These are phyloP conservation scores for Caenorhabditis macrosperma DNA, from an alignment of 2,888 invertebrate genomes.

Conservation along the genomic window DNA sequence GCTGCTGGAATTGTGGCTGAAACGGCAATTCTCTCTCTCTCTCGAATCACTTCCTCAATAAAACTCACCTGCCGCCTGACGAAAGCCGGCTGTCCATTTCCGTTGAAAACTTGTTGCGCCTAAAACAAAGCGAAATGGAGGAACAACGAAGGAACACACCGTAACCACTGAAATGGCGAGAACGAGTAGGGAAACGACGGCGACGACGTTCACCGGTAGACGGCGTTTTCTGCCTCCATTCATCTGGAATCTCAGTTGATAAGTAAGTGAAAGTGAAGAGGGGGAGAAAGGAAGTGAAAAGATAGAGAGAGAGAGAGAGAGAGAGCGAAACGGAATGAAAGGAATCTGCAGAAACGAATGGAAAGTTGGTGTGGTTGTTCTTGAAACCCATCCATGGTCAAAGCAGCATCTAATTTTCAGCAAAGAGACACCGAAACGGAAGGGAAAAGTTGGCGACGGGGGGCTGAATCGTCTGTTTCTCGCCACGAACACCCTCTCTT, in stretches of 20 bases:
- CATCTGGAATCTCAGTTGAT: conserved; percentile 26
- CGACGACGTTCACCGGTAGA: conserved; percentile 17
- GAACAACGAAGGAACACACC: too few relatives aligned
- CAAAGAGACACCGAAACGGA: background rate
- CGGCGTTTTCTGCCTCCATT: conserved; percentile 47
- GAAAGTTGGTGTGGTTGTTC: background rate
- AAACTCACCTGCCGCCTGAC: conserved; percentile 32
- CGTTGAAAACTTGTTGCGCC: conserved; percentile 47
- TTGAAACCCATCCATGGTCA: too few relatives aligned
- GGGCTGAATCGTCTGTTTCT: conserved; percentile 16
- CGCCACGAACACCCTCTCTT: conserved; percentile 32
- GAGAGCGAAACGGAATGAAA: background rate
- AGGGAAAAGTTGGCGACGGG: conserved; percentile 9
- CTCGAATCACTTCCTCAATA: too few relatives aligned
- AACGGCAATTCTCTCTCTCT: too few relatives aligned
- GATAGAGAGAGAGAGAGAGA: too few relatives aligned
- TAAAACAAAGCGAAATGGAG: too few relatives aligned
- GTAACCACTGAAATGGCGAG: conserved; percentile 37
- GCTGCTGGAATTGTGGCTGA: conserved; percentile 26
- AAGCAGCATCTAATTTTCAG: conserved; percentile 39
- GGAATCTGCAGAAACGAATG: background rate
- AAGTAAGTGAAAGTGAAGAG: background rate
- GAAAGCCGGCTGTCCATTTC: conserved; percentile 29
- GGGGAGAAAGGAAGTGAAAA: too few relatives aligned
- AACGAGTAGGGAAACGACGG: conserved; percentile 19